Evolutionary conservation across 1,140 invertebrate species (phyloP), one percentile per base, ranked within the genome.

Genomic region (Drosophila ambigua): DNA sequence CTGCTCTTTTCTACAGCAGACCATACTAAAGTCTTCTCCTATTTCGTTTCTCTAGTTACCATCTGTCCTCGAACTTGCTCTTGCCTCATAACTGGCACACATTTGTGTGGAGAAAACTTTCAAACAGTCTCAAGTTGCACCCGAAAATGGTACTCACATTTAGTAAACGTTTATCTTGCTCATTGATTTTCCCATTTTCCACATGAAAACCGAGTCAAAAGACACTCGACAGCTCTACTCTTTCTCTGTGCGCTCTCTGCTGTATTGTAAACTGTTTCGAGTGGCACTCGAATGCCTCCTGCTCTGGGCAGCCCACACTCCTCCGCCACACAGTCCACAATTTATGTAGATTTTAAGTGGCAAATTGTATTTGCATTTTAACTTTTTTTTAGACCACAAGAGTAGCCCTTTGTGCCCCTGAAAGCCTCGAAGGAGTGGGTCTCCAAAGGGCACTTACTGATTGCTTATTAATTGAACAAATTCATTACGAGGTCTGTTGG

Each of bases 281-380:
- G 82, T 64, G 66, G 48, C 71, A 51, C 78, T 85, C 57, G 55
- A 87, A 59, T 66, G 63, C 51, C 61, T 54, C 35, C 46, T 20
- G 50, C 26, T 41, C 23, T 57, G n/a, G 16, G 5, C 35, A 35
- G 44, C 46, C 66, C 65, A 62, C 57, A 54, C 39, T 61, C 28
- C 15, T 24, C 52, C 15, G 24, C 52, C 39, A 44, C 55, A 65
- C 74, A 39, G 35, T 39, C 35, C 72, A 53, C 66, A 85, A 68
- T 85, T 88, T 85, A 84, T 88, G 74, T 76, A 68, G 71, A 88
- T 82, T 87, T 82, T 72, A 82, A 85, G 83, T 88, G 82, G 83
- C 82, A 88, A 87, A 87, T 87, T 87, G 83, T 88, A 82, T 76
- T 88, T 88, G 75, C 75, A 88, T 88, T 88, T 88, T 65, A 62